Base-by-base conservation (phyloP, 37 sponge, comb jelly and placozoan genomes). In the Diacarnus erythraeanus region DNA sequence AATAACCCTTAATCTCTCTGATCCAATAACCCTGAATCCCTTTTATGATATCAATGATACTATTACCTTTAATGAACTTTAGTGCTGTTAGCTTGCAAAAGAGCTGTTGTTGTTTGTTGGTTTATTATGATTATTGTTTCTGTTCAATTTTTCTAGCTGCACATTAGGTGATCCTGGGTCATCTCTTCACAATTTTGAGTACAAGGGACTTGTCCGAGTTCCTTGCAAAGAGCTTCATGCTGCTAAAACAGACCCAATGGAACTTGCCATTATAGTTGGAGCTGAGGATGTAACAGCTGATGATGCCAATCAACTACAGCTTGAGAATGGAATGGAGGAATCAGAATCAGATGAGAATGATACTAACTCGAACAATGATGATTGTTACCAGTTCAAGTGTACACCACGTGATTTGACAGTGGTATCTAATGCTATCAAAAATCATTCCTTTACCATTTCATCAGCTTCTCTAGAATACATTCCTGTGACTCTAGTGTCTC, bases 261-360 rank as follows among this genome's bases (percentile, higher is more conserved):
- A 87, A 40, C 38, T 91, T 22, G 88, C 88, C 58, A 87, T 91
- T 47, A 84, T 87, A 42, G 69, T 87, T 30, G 92, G 88, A 76
- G 92, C 88, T 21, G 92, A 91, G 66, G 92, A 91, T 74, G 65
- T 91, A 0, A 56, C 20, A 27, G 22, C 38, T 2, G 83, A 77
- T 31, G 57, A 41, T 33, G 47, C 51, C 27, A 58, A 58, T 42
- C 29, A 20, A 2, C 6, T n/a, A n/a, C 2, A 57, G 22, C 0
- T 8, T 8, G 38, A 60, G 8, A 33, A 22, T n/a, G 40, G 36
- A 4, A 22, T 31, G 20, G 38, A 29, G n/a, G 64, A 57, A 21
- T 17, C 15, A 18, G n/a, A 26, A 39, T 34, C 6, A 20, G 42
- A 26, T 21, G 75, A 63, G 38, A 34, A 33, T 18, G 86, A 54